Evolutionary conservation across 2,113 vertebrate species (phyloP), one percentile per base, ranked within the genome.

Genomic region (Marmota monax): DNA sequence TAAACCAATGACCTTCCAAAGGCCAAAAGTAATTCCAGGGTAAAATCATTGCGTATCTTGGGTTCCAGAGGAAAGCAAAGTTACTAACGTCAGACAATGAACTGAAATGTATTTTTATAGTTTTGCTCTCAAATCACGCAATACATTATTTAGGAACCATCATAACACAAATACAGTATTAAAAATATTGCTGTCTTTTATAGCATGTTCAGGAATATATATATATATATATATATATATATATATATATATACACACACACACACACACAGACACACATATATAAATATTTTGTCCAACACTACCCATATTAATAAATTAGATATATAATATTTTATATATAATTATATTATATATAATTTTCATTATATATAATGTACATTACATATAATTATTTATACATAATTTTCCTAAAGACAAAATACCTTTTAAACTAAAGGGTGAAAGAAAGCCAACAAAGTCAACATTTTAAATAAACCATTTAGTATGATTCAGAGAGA

Each of bases 1-100:
- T 94, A 98, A 98, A 98, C 2, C 20, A 88, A 48, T 97, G 94
- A 97, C 95, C 92, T 96, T 96, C 92, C 86, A 92, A 96, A 65
- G 72, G 67, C 72, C 87, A 84, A 53, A 97, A 27, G 72, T 83
- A 97, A 97, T 95, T 96, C 63, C 25, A 78, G n/a, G 22, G 4
- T 48, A 91, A 97, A 91, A 32, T 2, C 22, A n/a, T 22, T 32
- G 25, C 85, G 65, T 95, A 93, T 61, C 73, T 90, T 96, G 48
- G 29, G 8, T 56, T 92, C 32, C 34, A 93, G 72, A 92, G 90
- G 53, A 90, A 86, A 88, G 2, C 0, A 83, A 84, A 92, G 88
- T 95, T 98, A 97, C 88, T 70, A 56, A 85, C 95, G 17, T 45
- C 4, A 96, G 42, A 48, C 51, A 85, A 14, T 88, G n/a, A 96